phyloP scores from a whole-genome alignment of 2,888 invertebrate genomes.

The Mythimna pallens region DNA sequence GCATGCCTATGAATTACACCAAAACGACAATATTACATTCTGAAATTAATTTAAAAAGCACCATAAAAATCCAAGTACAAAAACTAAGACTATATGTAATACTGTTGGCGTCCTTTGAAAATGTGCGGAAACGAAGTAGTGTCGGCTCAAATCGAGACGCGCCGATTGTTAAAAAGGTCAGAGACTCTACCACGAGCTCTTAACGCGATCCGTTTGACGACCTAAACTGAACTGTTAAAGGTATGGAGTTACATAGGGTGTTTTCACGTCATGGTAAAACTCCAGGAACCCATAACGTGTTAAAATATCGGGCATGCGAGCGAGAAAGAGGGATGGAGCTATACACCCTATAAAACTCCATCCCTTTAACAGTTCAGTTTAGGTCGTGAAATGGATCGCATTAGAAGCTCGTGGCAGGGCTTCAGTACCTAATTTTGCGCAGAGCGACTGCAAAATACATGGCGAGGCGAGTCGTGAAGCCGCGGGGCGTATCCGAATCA shows the following conservation, averaged over 20 bases:
- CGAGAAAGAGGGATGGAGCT: too few relatives aligned
- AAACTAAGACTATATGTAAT: conserved; percentile 2
- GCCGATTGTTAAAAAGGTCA: background rate
- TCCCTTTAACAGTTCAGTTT: too few relatives aligned
- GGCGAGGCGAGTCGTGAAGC: background rate
- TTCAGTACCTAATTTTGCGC: background rate
- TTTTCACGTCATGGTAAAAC: too few relatives aligned
- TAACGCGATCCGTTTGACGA: too few relatives aligned
- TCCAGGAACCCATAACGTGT: too few relatives aligned
- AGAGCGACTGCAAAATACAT: background rate
- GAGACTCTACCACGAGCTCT: background rate
- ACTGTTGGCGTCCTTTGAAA: background rate
- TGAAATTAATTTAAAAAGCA: background rate
- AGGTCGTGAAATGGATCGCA: too few relatives aligned
- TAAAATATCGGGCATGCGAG: too few relatives aligned
- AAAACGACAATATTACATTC: conserved; percentile 2
- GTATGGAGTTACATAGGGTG: too few relatives aligned
- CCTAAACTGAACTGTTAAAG: too few relatives aligned
- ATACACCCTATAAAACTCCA: too few relatives aligned
- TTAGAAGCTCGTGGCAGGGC: too few relatives aligned
- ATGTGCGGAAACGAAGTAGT: background rate
- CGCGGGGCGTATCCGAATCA: too few relatives aligned
- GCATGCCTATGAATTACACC: conserved; percentile 1
- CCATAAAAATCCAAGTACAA: conserved; percentile 20
- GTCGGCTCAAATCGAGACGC: background rate